These are phyloP conservation scores for Neoascia interrupta DNA, from an alignment of 2,888 invertebrate species.

Conservation along the genomic window DNA sequence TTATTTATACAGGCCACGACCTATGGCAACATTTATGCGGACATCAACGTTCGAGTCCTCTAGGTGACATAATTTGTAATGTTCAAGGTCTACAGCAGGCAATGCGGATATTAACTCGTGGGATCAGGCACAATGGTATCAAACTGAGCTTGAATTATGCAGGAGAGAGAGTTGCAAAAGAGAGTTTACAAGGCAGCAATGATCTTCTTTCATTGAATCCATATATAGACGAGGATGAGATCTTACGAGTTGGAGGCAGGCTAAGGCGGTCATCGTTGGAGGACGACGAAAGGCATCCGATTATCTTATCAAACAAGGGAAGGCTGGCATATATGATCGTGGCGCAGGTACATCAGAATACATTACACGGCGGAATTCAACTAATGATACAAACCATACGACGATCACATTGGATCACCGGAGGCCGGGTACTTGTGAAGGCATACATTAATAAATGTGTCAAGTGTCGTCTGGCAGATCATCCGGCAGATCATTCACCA, in stretches of 20 bases:
- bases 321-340: conserved; percentile 6
- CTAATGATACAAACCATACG: conserved; percentile 4
- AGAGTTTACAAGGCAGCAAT: conserved; percentile 10
- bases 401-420: conserved; percentile 15
- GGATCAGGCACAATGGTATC: conserved; percentile 17
- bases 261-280: conserved; percentile 20
- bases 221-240: conserved; percentile 5
- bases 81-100: background rate
- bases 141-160: conserved; percentile 8
- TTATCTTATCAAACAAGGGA: conserved; percentile 15
- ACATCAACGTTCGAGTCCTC: background rate
- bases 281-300: conserved; percentile 11
- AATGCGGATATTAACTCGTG: conserved; percentile 2
- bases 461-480: conserved; percentile 18
- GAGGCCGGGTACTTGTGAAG: conserved; percentile 22
- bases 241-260: conserved; percentile 34
- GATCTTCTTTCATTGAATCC: conserved; percentile 12
- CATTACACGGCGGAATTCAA: conserved; percentile 8
- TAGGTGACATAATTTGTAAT: background rate
- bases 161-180: background rate
- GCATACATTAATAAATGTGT: conserved; percentile 24
- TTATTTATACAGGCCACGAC: conserved; percentile 4
- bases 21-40: background rate
- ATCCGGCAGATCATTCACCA: conserved; percentile 3
- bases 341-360: background rate